These are phyloP conservation scores for Drosophila bifasciata DNA, from an alignment of 1,140 invertebrate species.

Conservation along the genomic window DNA sequence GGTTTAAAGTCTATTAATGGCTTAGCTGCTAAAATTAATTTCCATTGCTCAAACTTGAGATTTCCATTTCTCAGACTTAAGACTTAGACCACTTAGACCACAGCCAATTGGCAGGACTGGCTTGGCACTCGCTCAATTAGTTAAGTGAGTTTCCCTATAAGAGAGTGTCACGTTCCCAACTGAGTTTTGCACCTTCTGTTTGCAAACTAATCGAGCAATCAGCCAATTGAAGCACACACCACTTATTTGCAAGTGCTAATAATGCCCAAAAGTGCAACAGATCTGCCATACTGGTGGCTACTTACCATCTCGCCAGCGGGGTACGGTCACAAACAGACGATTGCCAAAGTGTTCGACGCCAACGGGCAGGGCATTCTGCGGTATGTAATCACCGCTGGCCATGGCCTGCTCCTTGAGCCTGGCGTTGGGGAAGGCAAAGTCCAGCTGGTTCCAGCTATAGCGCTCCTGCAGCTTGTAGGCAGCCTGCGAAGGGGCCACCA, in stretches of 20 bases:
- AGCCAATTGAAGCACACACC: slow-evolving; percentile 30
- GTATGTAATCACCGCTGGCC: slow-evolving; percentile 87
- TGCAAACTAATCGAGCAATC: neutral
- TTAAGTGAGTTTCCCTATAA: too few species aligned
- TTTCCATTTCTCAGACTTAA: too few species aligned
- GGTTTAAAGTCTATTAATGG: too few species aligned
- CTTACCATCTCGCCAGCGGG: slow-evolving; percentile 89
- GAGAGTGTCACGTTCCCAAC: neutral
- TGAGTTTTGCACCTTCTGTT: neutral
- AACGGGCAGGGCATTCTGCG: slow-evolving; percentile 90
- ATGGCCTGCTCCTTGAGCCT: slow-evolving; percentile 87
- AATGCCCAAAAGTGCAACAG: slow-evolving; percentile 44
- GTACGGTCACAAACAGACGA: slow-evolving; percentile 91
- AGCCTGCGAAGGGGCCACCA: slow-evolving; percentile 52
- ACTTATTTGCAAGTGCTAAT: slow-evolving; percentile 42
- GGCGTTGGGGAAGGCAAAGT: slow-evolving; percentile 89
- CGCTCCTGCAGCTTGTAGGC: slow-evolving; percentile 87
- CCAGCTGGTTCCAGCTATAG: slow-evolving; percentile 90
- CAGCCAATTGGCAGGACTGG: too few species aligned
- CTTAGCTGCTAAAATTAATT: too few species aligned
- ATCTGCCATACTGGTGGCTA: neutral
- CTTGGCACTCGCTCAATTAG: slow-evolving; percentile 1
- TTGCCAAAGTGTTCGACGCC: slow-evolving; percentile 91
- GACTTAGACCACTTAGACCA: too few species aligned
- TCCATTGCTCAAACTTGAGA: too few species aligned